Percentiles rank a stretch among this genome's conserved stretches.
phyloP scores from a whole-genome alignment of 2,113 vertebrate species.

The Tyto alba region DNA sequence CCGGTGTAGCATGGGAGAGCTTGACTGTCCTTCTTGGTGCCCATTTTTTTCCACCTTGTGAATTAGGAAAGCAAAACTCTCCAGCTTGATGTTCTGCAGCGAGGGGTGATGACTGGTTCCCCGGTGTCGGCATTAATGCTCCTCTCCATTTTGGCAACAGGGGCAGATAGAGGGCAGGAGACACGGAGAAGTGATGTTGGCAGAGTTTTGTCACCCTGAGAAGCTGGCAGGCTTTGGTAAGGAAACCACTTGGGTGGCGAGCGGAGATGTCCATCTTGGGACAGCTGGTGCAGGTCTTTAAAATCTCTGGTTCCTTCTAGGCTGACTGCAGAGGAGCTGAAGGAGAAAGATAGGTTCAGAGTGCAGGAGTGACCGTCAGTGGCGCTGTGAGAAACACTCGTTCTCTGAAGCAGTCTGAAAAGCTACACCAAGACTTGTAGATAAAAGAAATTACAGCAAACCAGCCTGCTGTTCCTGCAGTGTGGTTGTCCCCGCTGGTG shows the following conservation, averaged over 20 bases:
- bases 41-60: not conserved
- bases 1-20: not conserved
- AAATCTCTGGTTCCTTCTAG: not conserved
- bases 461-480: not conserved
- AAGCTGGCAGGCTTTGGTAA: slow-evolving; percentile 1
- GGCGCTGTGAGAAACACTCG: not conserved
- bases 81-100: not conserved
- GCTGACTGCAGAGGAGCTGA: not conserved
- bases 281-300: not conserved
- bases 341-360: not conserved
- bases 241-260: not conserved
- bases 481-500: not conserved
- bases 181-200: not conserved
- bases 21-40: not conserved
- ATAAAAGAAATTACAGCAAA: not conserved
- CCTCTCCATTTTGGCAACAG: slow-evolving; percentile 4
- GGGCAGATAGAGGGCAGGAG: not conserved
- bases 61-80: not conserved
- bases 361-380: not conserved
- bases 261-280: not conserved
- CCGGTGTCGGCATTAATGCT: not conserved
- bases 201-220: not conserved
- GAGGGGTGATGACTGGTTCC: not conserved
- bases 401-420: not conserved
- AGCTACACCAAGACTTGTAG: not conserved